These are phyloP conservation scores for Orthonyx spaldingii DNA, from an alignment of 2,113 vertebrate species.

Conservation along the genomic window DNA sequence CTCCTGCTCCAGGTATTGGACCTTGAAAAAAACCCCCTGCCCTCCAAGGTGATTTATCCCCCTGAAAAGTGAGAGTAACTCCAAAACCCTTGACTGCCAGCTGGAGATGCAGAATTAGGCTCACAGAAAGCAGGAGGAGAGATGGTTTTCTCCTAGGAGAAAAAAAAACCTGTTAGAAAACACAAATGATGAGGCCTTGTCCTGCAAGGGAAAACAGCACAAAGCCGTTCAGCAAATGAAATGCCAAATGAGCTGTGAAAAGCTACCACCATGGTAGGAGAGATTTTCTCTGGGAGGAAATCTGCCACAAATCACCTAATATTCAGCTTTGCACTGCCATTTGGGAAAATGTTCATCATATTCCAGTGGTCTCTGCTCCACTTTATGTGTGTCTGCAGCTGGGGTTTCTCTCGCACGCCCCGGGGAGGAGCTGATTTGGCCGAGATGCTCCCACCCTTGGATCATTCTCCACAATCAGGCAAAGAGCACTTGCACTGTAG, in stretches of 20 bases:
- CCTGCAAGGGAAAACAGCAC: slow-evolving; percentile 6
- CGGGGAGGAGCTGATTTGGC: neutral
- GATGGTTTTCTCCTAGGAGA: neutral
- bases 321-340: neutral
- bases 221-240: slow-evolving; percentile 23
- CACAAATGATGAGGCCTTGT: neutral
- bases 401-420: neutral
- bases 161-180: neutral
- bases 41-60: neutral
- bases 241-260: slow-evolving; percentile 49
- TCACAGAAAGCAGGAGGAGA: neutral
- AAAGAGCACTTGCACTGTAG: neutral
- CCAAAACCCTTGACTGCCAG: neutral
- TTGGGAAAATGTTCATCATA: slow-evolving; percentile 8
- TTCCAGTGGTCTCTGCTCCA: neutral
- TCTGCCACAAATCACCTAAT: slow-evolving; percentile 35
- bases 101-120: neutral
- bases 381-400: neutral
- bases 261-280: neutral
- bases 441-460: neutral
- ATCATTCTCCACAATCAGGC: neutral
- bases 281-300: slow-evolving; percentile 35
- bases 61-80: neutral
- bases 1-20: neutral
- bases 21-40: neutral